Evolutionary conservation across 2,113 vertebrate genomes (phyloP).

Genomic region (Percina caprodes): DNA sequence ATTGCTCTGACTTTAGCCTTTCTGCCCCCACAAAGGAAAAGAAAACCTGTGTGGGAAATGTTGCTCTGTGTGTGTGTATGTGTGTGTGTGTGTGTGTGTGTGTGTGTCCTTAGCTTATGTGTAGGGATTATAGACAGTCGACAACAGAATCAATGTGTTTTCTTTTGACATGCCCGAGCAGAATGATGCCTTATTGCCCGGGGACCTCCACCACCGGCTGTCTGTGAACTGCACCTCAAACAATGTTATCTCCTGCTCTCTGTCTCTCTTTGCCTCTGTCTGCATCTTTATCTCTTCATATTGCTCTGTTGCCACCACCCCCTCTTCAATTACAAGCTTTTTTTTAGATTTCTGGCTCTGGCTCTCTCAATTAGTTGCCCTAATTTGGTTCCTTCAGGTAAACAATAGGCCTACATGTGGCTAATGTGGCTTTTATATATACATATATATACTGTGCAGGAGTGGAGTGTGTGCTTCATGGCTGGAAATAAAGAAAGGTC

Average conservation of each 20-base stretch:
- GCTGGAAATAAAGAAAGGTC: background rate
- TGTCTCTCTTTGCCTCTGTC: background rate
- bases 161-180: conserved; percentile 75
- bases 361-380: background rate
- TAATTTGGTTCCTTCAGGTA: conserved; percentile 82
- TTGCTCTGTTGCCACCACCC: background rate
- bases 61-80: background rate
- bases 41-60: background rate
- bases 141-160: conserved; percentile 82
- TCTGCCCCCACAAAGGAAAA: background rate
- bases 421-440: conserved; percentile 18
- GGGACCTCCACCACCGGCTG: conserved; percentile 89
- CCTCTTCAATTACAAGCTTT: background rate
- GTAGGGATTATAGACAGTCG: conserved; percentile 78
- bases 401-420: conserved; percentile 87
- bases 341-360: background rate
- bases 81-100: background rate
- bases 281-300: conserved; percentile 29
- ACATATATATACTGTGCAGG: too few relatives aligned
- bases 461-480: background rate
- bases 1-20: conserved; percentile 1
- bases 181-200: conserved; percentile 80
- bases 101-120: conserved; percentile 1
- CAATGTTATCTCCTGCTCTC: conserved; percentile 91
- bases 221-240: conserved; percentile 84